Evolutionary conservation across 2,888 invertebrate genomes (phyloP), one percentile per base, ranked within the genome.

Genomic region (Mimas tiliae): DNA sequence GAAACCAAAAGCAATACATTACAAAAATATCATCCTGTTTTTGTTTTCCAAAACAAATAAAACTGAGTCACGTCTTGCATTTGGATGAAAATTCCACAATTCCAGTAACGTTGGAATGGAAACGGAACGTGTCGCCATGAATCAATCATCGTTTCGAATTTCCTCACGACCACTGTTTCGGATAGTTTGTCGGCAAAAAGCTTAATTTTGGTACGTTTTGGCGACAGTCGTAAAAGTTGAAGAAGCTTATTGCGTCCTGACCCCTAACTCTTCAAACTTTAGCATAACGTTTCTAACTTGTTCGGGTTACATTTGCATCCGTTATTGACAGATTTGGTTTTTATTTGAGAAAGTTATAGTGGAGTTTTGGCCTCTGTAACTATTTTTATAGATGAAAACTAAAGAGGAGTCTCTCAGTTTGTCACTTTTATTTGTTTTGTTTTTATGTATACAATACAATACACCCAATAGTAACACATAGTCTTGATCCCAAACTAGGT

Each of bases 81-180:
- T 50, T 50, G 19, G 58, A 58, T 38, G 33, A 58, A 58, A 58
- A 42, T 58, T 58, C 51, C 34, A 38, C 14, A 38, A 64, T 51
- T 52, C 19, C 33, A 33, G 63, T 42, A 66, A 52, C 27, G 65
- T 27, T 19, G 47, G 47, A 62, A 51, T 55, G 42, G 27, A 27
- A 51, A 47, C 45, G 38, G n/a, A 38, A 67, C 70, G 70, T 58
- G 58, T 65, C 70, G 70, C 63, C 63, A 68, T 69, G 70, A 73
- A 76, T 78, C 78, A 76, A 78, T 77, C 78, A 73, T 76, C 73
- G 76, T 78, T 74, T 69, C 70, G 69, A 69, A 72, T 75, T 73
- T 71, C 69, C 67, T 72, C 77, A 74, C 76, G 77, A 47, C 73
- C 64, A 62, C 68, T 62, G 69, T 67, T 42, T 55, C 63, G 58